Base-by-base conservation (phyloP, 35 echinoderm and acorn worm genomes). In the Chiridota heheva region DNA sequence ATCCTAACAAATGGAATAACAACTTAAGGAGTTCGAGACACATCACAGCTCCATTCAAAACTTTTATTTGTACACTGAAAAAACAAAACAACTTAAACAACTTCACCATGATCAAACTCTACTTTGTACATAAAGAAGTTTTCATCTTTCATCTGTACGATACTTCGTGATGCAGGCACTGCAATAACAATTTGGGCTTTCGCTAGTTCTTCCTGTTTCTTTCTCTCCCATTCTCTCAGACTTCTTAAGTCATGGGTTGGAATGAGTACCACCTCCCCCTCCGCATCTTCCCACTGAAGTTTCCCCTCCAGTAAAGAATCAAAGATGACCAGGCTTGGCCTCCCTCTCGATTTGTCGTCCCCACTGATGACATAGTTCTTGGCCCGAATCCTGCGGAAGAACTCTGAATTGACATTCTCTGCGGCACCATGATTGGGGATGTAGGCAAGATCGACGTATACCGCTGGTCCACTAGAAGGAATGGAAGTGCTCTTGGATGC, bases 111-210 rank as follows among this genome's bases (percentile, higher is more conserved):
- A 62, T 78, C 58, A 61, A 98, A 98, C 38, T 98, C 95, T 25
- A 98, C 95, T 61, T 92, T 98, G 84, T 98, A 98, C 95, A 98
- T 98, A 69, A 92, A 91, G 81, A 98, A 98, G 75, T 88, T 98
- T 68, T 98, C 95, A 89, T 98, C 95, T 62, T 92, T 98, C 95
- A 98, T 98, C 67, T 91, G 88, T 5, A 98, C 95, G 38, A 98
- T 83, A 60, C 88, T 91, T 18, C 81, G 60, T 29, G 89, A 82
- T 16, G 95, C 95, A 42, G 95, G 95, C 28, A 91, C 89, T 18
- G 88, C 87, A 36, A 98, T 77, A 31, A 79, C 62, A 60, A 98
- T 98, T 44, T 91, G 87, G 17, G 89, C 84, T 49, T 98, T 84
- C 4, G 65, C 60, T 17, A 98, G 63, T 45, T 98, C 89, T 40